Evolutionary conservation across 2,888 invertebrate species (phyloP).

Genomic region (Eueremaeus valkanovi): DNA sequence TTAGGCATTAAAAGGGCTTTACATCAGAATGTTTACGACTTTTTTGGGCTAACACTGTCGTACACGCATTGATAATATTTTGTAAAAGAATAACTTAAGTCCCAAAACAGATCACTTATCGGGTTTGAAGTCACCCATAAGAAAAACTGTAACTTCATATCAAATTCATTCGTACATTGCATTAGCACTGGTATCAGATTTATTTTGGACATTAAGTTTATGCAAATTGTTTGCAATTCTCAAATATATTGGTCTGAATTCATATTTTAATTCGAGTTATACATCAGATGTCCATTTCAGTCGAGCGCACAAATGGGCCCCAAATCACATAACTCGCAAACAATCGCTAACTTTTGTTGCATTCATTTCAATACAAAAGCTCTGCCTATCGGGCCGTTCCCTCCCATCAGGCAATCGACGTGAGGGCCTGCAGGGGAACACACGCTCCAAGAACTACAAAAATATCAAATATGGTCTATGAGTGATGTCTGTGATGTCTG

Average conservation of each 20-base stretch:
- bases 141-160: constrained; percentile 3
- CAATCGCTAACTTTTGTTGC: not conserved
- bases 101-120: constrained; percentile 28
- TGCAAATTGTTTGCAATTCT: not conserved
- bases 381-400: constrained; percentile 34
- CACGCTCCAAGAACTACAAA: constrained; percentile 28
- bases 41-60: not conserved
- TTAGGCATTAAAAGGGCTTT: constrained; percentile 23
- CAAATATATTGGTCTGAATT: not conserved
- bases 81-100: constrained; percentile 23
- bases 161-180: not conserved
- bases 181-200: not conserved
- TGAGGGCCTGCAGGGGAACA: not conserved
- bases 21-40: constrained; percentile 20
- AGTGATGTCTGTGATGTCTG: not conserved
- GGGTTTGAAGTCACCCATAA: constrained; percentile 13
- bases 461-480: constrained; percentile 26
- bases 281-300: constrained; percentile 15
- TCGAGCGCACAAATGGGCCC: constrained; percentile 16
- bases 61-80: constrained; percentile 12
- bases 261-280: not conserved
- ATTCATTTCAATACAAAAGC: constrained; percentile 21
- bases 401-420: not conserved
- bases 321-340: not conserved
- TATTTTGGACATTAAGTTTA: not conserved